Base-by-base conservation (phyloP, 2,888 invertebrate species). In the Microdon myrmicae region DNA sequence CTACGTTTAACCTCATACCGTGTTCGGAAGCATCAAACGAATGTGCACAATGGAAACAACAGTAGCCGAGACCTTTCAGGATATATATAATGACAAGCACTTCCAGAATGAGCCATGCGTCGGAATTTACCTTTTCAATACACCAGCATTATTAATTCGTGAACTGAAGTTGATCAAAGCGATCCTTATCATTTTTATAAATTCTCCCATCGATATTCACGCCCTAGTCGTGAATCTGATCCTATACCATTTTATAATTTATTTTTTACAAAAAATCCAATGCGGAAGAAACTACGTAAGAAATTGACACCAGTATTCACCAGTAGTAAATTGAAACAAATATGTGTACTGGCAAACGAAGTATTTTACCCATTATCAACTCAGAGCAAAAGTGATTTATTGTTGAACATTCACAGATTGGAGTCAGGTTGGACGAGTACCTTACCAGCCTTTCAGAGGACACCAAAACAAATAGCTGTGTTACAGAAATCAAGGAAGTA, bases 231-330 rank as follows among this genome's bases (percentile, higher is more conserved):
- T 0, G 82, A 79, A 41, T 38, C 67, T 0, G 83, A 83, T 68
- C 60, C 71, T 0, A 41, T 83, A 8, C 81, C 78, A 3, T 72
- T 68, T 0, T 69, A 76, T 7, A 82, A 80, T 70, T 58, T 83
- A 1, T 82, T 83, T 60, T 72, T 81, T 44, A 68, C 81, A 0
- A 78, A 76, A n/a, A 79, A 79, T 71, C 77, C 78, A 0, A 59
- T 73, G 1, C 83, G 83, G 83, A 82, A 77, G 53, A 60, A 73
- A 6, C 67, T 82, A 0, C 73, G 83, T 22, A 38, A 71, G 1
- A 81, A 81, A 49, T 43, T 83, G 2, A 75, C 82, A 0, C 82
- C 83, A 0, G 74, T 81, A 1, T 83, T 81, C 55, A 81, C 81
- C 1, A 75, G 74, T 31, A 79, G 76, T 2, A 79, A 79, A 39